Base-by-base conservation (phyloP, 23 tunicate species). In the Styela plicata region DNA sequence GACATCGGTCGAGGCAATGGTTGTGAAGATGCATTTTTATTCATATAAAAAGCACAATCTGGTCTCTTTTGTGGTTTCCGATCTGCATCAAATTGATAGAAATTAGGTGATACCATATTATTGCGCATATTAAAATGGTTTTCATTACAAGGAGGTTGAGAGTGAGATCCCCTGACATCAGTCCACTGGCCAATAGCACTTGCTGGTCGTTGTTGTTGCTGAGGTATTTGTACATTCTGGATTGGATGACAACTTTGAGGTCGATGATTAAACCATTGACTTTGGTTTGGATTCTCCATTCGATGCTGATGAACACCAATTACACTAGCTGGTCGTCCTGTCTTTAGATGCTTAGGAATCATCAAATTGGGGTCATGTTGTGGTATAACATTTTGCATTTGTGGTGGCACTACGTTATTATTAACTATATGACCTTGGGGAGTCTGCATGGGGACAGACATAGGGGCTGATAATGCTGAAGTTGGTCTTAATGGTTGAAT, bases 171-270 rank as follows among this genome's bases (percentile, higher is more conserved):
- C 32, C 32, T 34, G 36, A 28, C 36, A 21, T 29, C 34, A 30
- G 24, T 3, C 77, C 77, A 71, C 5, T 71, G 77, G 3, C 37
- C 37, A 34, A 32, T 5, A 2, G 34, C 77, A 71, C 36, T 26
- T 2, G 24, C 34, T n/a, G 77, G 35, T 30, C 77, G 5, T 17
- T 33, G 36, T 3, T 18, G 24, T 71, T 71, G 77, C 20, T 34
- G 24, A 5, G 13, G 5, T 19, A 18, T 34, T 33, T 33, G 24
- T 36, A 71, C 36, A 22, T 27, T 2, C 24, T 27, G 35, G 2
- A n/a, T 36, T 3, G 77, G 77, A 32, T 3, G 34, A 29, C 77
- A 71, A 29, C 36, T 28, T 32, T 71, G 77, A 3, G 77, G 77
- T 44, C 57, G 7, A 13, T 44, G 57, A 44, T 13, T 44, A 44